Conservation (phyloP, 2,113 vertebrate species). For the Piaya cayana region DNA sequence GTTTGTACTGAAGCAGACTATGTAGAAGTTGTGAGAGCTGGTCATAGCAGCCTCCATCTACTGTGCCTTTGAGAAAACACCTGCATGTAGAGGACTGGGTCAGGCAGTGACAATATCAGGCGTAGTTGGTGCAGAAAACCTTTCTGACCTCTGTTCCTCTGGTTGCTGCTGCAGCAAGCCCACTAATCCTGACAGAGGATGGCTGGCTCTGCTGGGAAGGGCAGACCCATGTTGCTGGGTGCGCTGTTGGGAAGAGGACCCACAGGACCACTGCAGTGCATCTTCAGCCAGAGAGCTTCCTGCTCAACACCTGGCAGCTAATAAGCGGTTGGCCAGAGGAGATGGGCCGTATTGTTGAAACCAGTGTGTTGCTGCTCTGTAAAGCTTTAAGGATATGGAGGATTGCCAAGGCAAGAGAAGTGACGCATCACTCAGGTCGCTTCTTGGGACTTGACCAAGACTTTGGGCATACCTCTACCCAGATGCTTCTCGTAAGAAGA, state of each 20-base stretch:
- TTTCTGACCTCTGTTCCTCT: background rate
- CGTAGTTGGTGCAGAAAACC: background rate
- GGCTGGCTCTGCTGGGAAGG: background rate
- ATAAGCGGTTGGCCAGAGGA: background rate
- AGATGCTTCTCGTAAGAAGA: background rate
- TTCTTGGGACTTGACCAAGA: background rate
- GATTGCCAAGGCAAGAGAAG: background rate
- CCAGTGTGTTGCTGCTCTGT: background rate
- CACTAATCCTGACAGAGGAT: background rate
- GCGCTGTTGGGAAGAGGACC: background rate
- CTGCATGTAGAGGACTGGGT: background rate
- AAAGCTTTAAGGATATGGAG: background rate
- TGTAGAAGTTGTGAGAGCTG: background rate
- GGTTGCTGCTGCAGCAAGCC: background rate
- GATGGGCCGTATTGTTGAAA: background rate
- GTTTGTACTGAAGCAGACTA: background rate
- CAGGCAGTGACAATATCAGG: background rate
- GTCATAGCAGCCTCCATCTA: background rate
- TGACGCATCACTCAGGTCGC: background rate
- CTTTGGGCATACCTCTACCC: background rate
- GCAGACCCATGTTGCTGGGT: fast-evolving
- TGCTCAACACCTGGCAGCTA: background rate
- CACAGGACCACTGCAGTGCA: fast-evolving
- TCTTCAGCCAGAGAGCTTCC: background rate
- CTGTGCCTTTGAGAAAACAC: background rate